A percentile compares a stretch with the other conserved stretches of the same genome.
These are phyloP conservation scores for Python bivittatus DNA, from an alignment of 2,113 vertebrate species.

Conservation along the genomic window DNA sequence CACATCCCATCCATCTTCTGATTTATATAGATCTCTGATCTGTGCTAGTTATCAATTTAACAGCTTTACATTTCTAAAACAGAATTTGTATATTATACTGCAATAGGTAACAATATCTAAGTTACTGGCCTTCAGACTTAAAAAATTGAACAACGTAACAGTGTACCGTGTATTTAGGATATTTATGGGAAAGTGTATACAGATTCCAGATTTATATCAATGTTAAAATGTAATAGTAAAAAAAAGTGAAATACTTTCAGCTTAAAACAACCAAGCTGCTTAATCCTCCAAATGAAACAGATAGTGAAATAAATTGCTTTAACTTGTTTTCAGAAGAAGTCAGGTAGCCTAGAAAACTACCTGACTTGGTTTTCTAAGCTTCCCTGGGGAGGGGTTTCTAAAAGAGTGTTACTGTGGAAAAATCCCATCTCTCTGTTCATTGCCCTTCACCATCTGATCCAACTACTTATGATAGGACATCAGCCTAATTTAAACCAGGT, in stretches of 20 bases:
- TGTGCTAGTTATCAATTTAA: not conserved
- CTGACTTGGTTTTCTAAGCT: not conserved
- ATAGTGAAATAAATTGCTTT: not conserved
- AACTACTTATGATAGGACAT: not conserved
- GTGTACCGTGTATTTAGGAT: not conserved
- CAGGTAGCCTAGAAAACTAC: too few relatives aligned
- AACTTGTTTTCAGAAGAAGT: not conserved
- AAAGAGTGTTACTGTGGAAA: not conserved
- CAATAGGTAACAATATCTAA: not conserved
- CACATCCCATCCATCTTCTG: not conserved
- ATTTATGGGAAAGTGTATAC: not conserved
- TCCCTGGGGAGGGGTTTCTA: not conserved
- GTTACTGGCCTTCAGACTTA: not conserved
- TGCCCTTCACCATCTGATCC: not conserved
- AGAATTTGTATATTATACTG: not conserved
- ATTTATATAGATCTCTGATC: not conserved
- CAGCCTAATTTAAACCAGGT: not conserved
- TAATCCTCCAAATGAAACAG: not conserved
- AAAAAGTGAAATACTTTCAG: not conserved
- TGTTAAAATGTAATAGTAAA: not conserved
- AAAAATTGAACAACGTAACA: not conserved
- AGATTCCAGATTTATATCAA: not conserved
- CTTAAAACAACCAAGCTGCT: not conserved
- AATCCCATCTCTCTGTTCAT: not conserved
- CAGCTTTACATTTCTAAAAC: not conserved